Conservation (phyloP, 2,113 vertebrate species). For the Cervus canadensis region DNA sequence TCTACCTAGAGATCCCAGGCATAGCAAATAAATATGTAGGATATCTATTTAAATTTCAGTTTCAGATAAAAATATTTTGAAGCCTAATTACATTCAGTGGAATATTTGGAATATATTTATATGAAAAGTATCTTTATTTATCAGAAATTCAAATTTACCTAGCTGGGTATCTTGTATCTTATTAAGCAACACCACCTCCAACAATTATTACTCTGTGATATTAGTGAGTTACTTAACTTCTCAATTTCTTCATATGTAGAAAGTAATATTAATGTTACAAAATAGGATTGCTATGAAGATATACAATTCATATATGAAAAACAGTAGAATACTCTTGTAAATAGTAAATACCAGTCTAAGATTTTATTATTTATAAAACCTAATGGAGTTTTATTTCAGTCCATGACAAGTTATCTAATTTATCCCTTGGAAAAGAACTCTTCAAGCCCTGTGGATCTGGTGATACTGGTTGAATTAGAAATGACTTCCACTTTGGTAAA, state of each 20-base stretch:
- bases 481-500: background rate
- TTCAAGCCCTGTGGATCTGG: background rate
- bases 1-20: background rate
- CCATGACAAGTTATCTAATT: background rate
- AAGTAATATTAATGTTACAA: background rate
- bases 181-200: background rate
- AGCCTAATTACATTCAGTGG: background rate
- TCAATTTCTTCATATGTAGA: background rate
- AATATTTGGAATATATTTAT: background rate
- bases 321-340: background rate
- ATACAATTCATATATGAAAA: background rate
- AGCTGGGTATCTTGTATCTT: background rate
- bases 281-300: background rate
- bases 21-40: background rate
- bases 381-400: background rate
- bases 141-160: background rate
- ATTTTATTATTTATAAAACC: background rate
- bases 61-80: background rate
- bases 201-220: background rate
- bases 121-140: background rate
- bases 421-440: background rate
- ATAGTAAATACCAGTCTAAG: background rate
- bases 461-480: background rate
- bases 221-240: background rate
- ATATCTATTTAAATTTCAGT: background rate